These are phyloP conservation scores for Oscheius sp. DNA, from an alignment of 2,888 invertebrate genomes.

Conservation along the genomic window DNA sequence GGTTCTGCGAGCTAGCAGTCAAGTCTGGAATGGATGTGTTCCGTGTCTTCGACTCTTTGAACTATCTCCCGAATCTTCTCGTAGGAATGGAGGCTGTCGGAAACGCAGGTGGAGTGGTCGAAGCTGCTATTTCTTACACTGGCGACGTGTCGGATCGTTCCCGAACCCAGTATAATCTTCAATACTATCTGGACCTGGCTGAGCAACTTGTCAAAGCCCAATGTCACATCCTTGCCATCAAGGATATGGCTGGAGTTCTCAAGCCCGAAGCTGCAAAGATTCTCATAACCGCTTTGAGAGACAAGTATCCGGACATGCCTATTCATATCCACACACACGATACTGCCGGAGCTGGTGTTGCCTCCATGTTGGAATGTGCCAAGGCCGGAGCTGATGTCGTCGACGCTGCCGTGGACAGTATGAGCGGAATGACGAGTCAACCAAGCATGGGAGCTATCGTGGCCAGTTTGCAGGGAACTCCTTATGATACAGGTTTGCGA, in stretches of 20 bases:
- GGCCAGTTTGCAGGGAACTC: constrained; percentile 84
- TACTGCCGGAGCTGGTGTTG: constrained; percentile 90
- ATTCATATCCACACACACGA: constrained; percentile 99
- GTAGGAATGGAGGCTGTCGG: constrained; percentile 97
- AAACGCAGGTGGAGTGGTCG: constrained; percentile 74
- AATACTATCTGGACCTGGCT: constrained; percentile 92
- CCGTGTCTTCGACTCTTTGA: constrained; percentile 96
- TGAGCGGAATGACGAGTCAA: constrained; percentile 98
- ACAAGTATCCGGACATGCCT: constrained; percentile 91
- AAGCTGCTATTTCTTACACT: constrained; percentile 59
- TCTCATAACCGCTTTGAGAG: constrained; percentile 87
- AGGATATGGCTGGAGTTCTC: constrained; percentile 81
- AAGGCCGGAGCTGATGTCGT: constrained; percentile 75
- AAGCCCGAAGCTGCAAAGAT: constrained; percentile 89
- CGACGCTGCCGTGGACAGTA: constrained; percentile 92
- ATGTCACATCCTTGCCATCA: constrained; percentile 70
- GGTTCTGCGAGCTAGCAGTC: constrained; percentile 93
- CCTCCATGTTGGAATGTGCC: constrained; percentile 76
- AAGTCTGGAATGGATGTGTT: constrained; percentile 98
- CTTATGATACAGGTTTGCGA: constrained; percentile 79
- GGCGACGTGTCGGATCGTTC: constrained; percentile 91
- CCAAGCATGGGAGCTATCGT: constrained; percentile 99
- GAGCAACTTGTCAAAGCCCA: constrained; percentile 90
- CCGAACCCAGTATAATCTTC: constrained; percentile 90
- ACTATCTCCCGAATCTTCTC: constrained; percentile 94